Base-by-base conservation (phyloP, 2,797 vertebrate species). In the Enoplosus armatus region DNA sequence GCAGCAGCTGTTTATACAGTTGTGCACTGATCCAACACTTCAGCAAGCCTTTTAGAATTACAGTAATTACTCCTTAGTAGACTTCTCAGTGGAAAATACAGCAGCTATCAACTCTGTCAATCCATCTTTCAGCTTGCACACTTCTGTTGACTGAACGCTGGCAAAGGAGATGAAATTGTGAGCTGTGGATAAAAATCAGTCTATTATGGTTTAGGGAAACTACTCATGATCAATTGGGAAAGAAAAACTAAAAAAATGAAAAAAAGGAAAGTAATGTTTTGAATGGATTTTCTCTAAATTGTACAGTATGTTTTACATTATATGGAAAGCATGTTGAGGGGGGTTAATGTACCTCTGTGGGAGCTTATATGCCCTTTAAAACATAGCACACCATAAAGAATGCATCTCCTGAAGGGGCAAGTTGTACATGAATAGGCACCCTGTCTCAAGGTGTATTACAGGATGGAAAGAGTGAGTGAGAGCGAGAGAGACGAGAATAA, bases 371-470 rank as follows among this genome's bases (percentile, higher is more conserved):
- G 70, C 73, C 53, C 53, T 71, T 71, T 90, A 85, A 91, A 93
- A 85, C 27, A n/a, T 35, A 77, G 67, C 65, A 60, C 67, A 70
- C 65, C 55, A 71, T 86, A 65, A 92, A 75, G 76, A 88, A 73
- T 80, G 77, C 54, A 81, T 87, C 79, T 91, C 87, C 79, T 85
- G 83, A 87, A 76, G 86, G 68, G 84, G 51, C 41, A 73, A 71
- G 77, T 75, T 67, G 67, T 43, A 72, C 53, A 87, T 83, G 86
- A 94, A 91, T 89, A 80, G 90, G 61, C 67, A 65, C 62, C 84
- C 79, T 89, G 89, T 93, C 72, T 92, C 56, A 89, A 90, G 87
- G 89, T 92, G 87, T 85, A 70, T 90, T 85, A 82, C 80, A 83
- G 56, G 82, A 92, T 91, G 92, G 90, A 90, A 91, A 91, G 77